Conservation (phyloP, 2,113 vertebrate species). For the Deroptyus accipitrinus region DNA sequence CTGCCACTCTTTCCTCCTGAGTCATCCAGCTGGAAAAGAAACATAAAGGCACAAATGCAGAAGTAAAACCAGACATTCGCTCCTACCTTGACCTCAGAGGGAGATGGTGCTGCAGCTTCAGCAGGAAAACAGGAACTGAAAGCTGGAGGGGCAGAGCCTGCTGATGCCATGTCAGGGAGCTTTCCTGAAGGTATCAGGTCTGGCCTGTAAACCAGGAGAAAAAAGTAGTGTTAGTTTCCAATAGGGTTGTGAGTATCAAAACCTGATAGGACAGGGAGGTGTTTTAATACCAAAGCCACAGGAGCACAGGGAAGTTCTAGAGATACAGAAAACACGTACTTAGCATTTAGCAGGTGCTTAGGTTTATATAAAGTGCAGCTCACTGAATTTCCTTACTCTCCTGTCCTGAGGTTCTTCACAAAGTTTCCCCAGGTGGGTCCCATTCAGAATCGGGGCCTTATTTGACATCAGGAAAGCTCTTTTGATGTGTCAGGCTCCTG, state of each 20-base stretch:
- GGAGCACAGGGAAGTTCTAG: not conserved
- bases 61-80: not conserved
- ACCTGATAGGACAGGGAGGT: not conserved
- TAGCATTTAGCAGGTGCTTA: not conserved
- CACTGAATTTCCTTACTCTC: not conserved
- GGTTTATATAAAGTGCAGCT: not conserved
- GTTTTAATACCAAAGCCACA: not conserved
- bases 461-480: not conserved
- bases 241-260: not conserved
- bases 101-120: not conserved
- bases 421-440: not conserved
- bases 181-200: not conserved
- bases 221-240: not conserved
- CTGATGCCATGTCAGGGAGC: fast-evolving
- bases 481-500: not conserved
- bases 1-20: not conserved
- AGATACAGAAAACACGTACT: not conserved
- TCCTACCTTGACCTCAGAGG: not conserved
- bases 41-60: not conserved
- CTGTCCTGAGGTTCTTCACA: not conserved
- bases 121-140: not conserved
- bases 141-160: not conserved
- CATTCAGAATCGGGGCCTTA: not conserved
- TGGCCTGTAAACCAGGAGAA: not conserved
- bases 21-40: not conserved